Conservation (phyloP, 2,797 vertebrate species). For the Allochrocebus solatus region DNA sequence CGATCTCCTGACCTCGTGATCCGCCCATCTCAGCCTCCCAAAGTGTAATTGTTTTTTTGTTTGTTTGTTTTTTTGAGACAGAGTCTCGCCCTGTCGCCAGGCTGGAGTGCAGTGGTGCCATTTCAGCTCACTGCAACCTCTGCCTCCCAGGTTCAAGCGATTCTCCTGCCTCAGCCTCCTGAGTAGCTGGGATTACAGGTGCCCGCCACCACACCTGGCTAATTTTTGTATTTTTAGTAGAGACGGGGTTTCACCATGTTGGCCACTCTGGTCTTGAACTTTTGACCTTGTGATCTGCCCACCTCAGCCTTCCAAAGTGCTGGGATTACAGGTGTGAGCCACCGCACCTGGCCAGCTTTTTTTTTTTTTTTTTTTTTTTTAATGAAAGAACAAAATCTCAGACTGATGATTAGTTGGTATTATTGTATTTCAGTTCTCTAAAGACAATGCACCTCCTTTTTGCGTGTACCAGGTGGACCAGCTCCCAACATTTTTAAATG, state of each 20-base stretch:
- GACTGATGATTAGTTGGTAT: not conserved
- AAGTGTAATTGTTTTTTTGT: not conserved
- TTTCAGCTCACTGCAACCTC: not conserved
- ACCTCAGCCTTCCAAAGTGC: not conserved
- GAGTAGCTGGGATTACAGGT: not conserved
- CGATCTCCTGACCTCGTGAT: not conserved
- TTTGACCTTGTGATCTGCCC: not conserved
- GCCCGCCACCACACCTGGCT: accelerated
- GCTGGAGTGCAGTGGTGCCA: accelerated
- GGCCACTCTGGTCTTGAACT: not conserved
- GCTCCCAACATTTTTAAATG: not conserved
- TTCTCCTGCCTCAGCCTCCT: not conserved
- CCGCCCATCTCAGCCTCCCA: accelerated
- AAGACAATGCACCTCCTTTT: not conserved
- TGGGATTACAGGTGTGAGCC: not conserved
- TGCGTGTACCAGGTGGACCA: not conserved
- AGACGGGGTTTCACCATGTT: not conserved
- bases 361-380: not conserved
- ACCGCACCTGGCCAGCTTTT: not conserved
- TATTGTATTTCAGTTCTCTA: not conserved
- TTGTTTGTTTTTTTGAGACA: too few relatives aligned
- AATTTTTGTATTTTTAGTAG: not conserved
- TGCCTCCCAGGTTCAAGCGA: accelerated
- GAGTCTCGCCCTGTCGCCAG: not conserved
- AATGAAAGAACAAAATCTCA: not conserved